Conservation (phyloP, 2,888 invertebrate species). For the Euplagia quadripunctaria region DNA sequence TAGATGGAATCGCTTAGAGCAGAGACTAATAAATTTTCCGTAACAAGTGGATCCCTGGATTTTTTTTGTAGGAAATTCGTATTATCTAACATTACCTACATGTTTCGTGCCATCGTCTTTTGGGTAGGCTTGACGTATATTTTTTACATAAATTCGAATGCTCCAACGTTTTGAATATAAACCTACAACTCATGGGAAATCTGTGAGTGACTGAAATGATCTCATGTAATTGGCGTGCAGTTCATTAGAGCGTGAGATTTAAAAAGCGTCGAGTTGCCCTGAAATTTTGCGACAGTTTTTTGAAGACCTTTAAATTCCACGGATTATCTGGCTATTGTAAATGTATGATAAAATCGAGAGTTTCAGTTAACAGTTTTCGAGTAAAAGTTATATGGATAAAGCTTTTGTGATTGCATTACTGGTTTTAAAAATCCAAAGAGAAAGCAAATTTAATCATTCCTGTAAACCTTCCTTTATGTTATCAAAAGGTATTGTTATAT, state of each 20-base stretch:
- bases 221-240: conserved; percentile 13
- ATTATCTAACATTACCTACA: neutral
- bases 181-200: conserved; percentile 11
- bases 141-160: neutral
- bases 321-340: too few relatives aligned
- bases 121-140: neutral
- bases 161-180: neutral
- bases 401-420: too few relatives aligned
- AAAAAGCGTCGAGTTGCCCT: neutral
- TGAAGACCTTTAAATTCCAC: neutral
- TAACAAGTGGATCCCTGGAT: neutral
- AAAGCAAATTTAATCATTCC: too few relatives aligned
- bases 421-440: too few relatives aligned
- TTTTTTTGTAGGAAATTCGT: conserved; percentile 2
- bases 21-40: conserved; percentile 10
- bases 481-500: too few relatives aligned
- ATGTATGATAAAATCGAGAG: too few relatives aligned
- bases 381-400: too few relatives aligned
- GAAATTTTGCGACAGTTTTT: neutral
- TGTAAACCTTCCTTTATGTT: too few relatives aligned
- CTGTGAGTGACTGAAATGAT: neutral
- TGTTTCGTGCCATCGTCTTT: neutral
- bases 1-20: conserved; percentile 14
- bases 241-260: conserved; percentile 16
- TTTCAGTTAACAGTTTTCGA: too few relatives aligned